These are phyloP conservation scores for Drosophila ambigua DNA, from an alignment of 1,140 invertebrate species.

Conservation along the genomic window DNA sequence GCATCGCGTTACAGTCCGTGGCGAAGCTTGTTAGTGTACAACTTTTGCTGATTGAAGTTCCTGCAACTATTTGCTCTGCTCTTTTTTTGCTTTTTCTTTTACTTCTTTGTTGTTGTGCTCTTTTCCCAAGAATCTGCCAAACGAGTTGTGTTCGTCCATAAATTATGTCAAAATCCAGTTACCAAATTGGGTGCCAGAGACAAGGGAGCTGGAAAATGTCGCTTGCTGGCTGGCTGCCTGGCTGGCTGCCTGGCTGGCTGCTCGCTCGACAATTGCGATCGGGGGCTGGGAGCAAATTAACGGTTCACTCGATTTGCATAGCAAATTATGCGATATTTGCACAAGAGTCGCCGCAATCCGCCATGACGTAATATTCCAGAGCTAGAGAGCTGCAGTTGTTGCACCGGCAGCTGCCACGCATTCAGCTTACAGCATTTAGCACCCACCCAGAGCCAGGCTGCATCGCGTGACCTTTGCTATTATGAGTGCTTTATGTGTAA, in stretches of 20 bases:
- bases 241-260: slow-evolving; percentile 41
- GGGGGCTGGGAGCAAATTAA: slow-evolving; percentile 68
- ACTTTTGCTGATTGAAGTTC: slow-evolving; percentile 70
- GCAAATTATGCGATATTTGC: slow-evolving; percentile 81
- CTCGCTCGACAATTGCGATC: slow-evolving; percentile 58
- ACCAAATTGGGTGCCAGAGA: slow-evolving; percentile 77
- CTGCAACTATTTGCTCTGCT: slow-evolving; percentile 53
- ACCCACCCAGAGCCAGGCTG: slow-evolving; percentile 5
- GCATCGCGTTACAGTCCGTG: slow-evolving; percentile 33
- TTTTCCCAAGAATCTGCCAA: slow-evolving; percentile 34
- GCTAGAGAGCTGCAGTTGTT: slow-evolving; percentile 15
- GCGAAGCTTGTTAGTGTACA: slow-evolving; percentile 66
- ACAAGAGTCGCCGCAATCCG: slow-evolving; percentile 50
- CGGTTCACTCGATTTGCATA: slow-evolving; percentile 77
- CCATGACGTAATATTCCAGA: slow-evolving; percentile 52
- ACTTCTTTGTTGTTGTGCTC: neutral
- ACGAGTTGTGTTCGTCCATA: slow-evolving; percentile 49
- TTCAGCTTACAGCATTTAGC: neutral
- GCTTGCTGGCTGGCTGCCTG: slow-evolving; percentile 47
- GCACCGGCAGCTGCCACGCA: slow-evolving; percentile 49
- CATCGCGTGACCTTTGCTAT: slow-evolving; percentile 62
- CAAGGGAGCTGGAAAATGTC: slow-evolving; percentile 52
- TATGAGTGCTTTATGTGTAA: slow-evolving; percentile 7
- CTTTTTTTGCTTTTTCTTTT: neutral
- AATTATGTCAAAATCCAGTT: slow-evolving; percentile 79